Conservation (phyloP, 2,888 invertebrate genomes). For the Ctena decussata region DNA sequence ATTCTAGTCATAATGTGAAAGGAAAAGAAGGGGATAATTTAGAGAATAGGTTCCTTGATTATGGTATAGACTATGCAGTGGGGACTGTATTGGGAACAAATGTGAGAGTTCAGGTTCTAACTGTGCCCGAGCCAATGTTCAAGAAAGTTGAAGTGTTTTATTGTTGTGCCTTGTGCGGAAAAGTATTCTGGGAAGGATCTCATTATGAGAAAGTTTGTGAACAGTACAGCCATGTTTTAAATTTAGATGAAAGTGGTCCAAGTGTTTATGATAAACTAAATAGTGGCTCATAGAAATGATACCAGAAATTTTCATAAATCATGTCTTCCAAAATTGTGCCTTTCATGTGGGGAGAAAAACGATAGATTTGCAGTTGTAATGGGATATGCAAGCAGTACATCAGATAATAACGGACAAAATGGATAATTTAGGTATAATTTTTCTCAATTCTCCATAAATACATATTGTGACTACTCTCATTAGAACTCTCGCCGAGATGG, state of each 20-base stretch:
- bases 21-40: background rate
- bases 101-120: constrained; percentile 86
- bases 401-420: no score
- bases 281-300: background rate
- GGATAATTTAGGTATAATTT: no score
- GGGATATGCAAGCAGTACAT: no score
- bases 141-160: constrained; percentile 89
- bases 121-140: constrained; percentile 88
- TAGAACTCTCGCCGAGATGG: no score
- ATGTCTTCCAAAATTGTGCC: no score
- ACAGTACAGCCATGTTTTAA: constrained; percentile 81
- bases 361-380: no score
- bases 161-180: constrained; percentile 92
- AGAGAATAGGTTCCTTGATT: constrained; percentile 35
- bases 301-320: no score
- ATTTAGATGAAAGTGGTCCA: constrained; percentile 8
- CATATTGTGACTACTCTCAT: no score
- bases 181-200: constrained; percentile 91
- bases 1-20: background rate
- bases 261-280: constrained; percentile 53
- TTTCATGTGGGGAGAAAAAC: no score
- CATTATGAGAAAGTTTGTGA: constrained; percentile 85
- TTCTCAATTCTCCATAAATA: no score
- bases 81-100: constrained; percentile 61
- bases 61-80: constrained; percentile 69